These are phyloP conservation scores for Volucella inanis DNA, from an alignment of 2,888 invertebrate species.

Conservation along the genomic window DNA sequence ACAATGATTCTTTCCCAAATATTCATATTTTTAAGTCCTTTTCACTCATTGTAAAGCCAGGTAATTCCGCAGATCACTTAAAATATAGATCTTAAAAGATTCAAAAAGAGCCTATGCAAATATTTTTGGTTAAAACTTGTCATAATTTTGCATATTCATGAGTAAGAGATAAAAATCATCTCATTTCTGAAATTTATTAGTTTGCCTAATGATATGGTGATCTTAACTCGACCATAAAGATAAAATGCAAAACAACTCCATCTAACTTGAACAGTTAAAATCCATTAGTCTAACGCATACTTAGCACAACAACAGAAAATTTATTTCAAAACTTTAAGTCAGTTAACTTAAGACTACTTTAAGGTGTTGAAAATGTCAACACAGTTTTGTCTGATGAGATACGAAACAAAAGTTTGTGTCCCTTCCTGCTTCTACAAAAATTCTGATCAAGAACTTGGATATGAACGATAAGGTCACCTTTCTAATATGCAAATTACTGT, in stretches of 20 bases:
- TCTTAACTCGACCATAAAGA: slow-evolving; percentile 33
- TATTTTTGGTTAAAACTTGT: too few species aligned
- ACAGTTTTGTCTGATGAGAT: slow-evolving; percentile 13
- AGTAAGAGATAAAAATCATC: background rate
- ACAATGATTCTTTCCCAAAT: too few species aligned
- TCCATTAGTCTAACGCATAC: slow-evolving; percentile 21
- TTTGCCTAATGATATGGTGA: slow-evolving; percentile 37
- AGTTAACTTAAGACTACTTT: background rate
- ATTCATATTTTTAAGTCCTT: too few species aligned
- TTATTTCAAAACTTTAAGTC: background rate
- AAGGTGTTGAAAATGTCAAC: background rate
- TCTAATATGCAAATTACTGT: slow-evolving; percentile 58
- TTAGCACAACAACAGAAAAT: background rate
- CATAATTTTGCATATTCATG: too few species aligned
- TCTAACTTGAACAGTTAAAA: slow-evolving; percentile 12
- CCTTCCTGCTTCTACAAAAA: slow-evolving; percentile 14
- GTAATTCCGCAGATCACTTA: too few species aligned
- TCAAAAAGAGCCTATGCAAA: too few species aligned
- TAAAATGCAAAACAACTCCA: slow-evolving; percentile 33
- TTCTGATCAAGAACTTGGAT: slow-evolving; percentile 43
- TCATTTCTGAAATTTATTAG: slow-evolving; percentile 4
- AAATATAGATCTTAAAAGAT: too few species aligned
- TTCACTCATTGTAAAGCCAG: too few species aligned
- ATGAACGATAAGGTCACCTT: slow-evolving; percentile 48
- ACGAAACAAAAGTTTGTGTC: slow-evolving; percentile 8